These are phyloP conservation scores for Lasioglossum malachurum DNA, from an alignment of 2,888 invertebrate genomes.

Conservation along the genomic window DNA sequence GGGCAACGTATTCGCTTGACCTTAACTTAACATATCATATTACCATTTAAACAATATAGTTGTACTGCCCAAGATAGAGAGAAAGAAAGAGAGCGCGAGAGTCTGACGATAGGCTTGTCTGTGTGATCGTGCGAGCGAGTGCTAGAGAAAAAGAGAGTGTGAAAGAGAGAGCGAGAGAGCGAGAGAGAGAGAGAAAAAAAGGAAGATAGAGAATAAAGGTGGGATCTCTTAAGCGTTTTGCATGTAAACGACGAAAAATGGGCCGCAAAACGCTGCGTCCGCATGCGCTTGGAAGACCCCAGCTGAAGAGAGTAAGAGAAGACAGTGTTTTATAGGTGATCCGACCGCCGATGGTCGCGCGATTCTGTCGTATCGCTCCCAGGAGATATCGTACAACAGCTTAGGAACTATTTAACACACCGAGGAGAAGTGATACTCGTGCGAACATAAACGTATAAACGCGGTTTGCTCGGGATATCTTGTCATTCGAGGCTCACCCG, in stretches of 20 bases:
- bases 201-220: no score
- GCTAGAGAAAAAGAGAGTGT: not conserved
- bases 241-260: no score
- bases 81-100: not conserved
- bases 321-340: constrained; percentile 28
- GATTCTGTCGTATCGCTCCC: constrained; percentile 33
- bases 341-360: constrained; percentile 30
- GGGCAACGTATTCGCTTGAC: constrained; percentile 63
- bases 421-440: constrained; percentile 14
- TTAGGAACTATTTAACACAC: constrained; percentile 15
- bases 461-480: constrained; percentile 23
- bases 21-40: constrained; percentile 65
- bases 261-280: no score
- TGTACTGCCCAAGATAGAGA: constrained; percentile 52
- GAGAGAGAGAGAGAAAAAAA: not conserved
- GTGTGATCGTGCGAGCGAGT: not conserved
- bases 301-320: not conserved
- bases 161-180: not conserved
- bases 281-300: no score
- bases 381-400: constrained; percentile 26
- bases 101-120: not conserved
- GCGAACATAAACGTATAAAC: constrained; percentile 6
- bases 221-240: no score
- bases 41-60: constrained; percentile 57
- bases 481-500: constrained; percentile 32